Conservation (phyloP, 2,888 invertebrate species). For the Boloria selene region DNA sequence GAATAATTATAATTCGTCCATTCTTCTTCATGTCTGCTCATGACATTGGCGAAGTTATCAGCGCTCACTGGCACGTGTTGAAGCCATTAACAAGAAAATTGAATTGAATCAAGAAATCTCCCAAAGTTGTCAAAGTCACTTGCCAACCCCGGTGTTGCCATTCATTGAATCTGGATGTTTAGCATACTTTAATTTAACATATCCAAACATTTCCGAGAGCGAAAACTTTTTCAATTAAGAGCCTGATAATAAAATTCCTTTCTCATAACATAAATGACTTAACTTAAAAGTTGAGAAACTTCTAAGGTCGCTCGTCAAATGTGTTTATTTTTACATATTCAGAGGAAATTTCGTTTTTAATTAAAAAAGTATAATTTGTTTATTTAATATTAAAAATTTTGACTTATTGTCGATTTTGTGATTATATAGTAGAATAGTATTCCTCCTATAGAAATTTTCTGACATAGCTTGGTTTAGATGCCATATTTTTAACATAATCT, state of each 20-base stretch:
- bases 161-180: constrained; percentile 65
- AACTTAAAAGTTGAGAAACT: constrained; percentile 27
- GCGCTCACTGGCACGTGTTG: no score
- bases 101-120: not conserved
- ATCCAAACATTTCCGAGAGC: constrained; percentile 57
- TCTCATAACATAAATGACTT: constrained; percentile 32
- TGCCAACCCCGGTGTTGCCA: constrained; percentile 51
- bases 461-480: no score
- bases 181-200: constrained; percentile 69
- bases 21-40: no score
- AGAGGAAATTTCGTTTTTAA: constrained; percentile 3
- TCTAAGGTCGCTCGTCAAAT: constrained; percentile 13
- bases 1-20: no score
- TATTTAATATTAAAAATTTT: not conserved
- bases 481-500: no score
- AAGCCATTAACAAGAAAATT: no score
- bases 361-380: constrained; percentile 18
- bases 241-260: constrained; percentile 69
- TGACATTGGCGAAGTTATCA: no score
- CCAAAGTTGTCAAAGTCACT: constrained; percentile 29
- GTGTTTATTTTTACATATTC: constrained; percentile 22
- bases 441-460: no score
- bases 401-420: no score
- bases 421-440: no score
- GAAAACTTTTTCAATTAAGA: constrained; percentile 77